A percentile compares a stretch with the other conserved stretches of the same genome.
Conservation (phyloP, 2,797 vertebrate genomes). For the Carduelis carduelis region DNA sequence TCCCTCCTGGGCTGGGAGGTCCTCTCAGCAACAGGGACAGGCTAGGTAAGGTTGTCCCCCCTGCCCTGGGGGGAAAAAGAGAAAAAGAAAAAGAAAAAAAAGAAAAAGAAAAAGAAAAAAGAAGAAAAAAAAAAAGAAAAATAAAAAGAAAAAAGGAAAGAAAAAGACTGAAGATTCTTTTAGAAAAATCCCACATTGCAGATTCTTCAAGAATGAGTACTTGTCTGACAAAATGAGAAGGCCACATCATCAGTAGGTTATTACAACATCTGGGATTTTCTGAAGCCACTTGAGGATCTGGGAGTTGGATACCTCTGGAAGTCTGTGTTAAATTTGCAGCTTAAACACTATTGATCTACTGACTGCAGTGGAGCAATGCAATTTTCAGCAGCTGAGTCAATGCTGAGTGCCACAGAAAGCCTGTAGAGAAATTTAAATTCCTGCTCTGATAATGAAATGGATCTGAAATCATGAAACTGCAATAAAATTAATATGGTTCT, state of each 20-base stretch:
- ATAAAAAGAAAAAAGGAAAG: neutral
- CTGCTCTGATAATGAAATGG: constrained; percentile 57
- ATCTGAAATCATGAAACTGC: constrained; percentile 31
- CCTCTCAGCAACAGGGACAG: neutral
- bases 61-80: rapidly evolving
- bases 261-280: neutral
- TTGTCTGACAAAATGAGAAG: neutral
- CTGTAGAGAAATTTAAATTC: constrained; percentile 53
- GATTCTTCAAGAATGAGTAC: neutral
- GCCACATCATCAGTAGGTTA: neutral
- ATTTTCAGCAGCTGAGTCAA: constrained; percentile 24
- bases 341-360: neutral
- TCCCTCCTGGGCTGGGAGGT: neutral
- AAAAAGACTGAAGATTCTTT: neutral
- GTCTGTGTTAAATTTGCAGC: constrained; percentile 22
- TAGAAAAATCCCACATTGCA: neutral
- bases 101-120: neutral
- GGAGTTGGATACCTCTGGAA: neutral
- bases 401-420: constrained; percentile 12
- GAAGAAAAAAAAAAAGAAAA: neutral
- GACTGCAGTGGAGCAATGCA: neutral
- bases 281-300: neutral
- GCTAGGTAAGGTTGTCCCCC: neutral
- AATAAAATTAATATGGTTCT: constrained; percentile 56
- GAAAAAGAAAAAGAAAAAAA: neutral